phyloP scores from a whole-genome alignment of 2,113 vertebrate species.

The Perognathus longimembris region DNA sequence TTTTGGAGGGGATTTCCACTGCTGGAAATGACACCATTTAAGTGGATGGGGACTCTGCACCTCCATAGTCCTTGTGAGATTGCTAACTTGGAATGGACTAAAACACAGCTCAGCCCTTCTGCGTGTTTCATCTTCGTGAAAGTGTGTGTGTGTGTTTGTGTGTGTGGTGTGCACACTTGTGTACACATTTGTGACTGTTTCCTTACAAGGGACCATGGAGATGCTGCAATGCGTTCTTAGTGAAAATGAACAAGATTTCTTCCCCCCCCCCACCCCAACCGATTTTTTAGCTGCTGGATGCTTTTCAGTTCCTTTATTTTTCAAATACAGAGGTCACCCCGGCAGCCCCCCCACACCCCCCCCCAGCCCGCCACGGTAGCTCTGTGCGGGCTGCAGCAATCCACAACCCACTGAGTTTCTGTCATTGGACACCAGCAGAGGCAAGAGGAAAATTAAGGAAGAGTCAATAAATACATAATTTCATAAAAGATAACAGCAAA shows the following conservation, averaged over 20 bases:
- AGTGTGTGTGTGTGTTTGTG: not conserved
- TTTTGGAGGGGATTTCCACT: constrained; percentile 62
- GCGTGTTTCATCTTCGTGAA: constrained; percentile 71
- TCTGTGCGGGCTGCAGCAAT: constrained; percentile 78
- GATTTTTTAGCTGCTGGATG: constrained; percentile 74
- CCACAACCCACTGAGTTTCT: constrained; percentile 81
- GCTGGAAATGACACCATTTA: constrained; percentile 71
- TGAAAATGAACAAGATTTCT: constrained; percentile 73
- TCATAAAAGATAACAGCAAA: constrained; percentile 73
- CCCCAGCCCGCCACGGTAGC: not conserved
- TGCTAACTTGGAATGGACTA: constrained; percentile 65
- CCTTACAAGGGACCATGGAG: not conserved
- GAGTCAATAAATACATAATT: constrained; percentile 82
- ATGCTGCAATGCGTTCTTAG: constrained; percentile 48
- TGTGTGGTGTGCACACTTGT: too few relatives aligned
- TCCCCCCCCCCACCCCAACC: not conserved
- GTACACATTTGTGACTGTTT: constrained; percentile 47
- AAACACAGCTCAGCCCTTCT: constrained; percentile 65
- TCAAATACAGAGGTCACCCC: constrained; percentile 74
- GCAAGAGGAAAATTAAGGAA: constrained; percentile 83
- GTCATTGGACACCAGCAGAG: constrained; percentile 81
- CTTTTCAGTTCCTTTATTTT: constrained; percentile 72
- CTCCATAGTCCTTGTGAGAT: constrained; percentile 53
- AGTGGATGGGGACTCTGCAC: not conserved
- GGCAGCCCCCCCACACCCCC: not conserved